Base-by-base conservation (phyloP, 2,113 vertebrate genomes). In the Aix galericulata region DNA sequence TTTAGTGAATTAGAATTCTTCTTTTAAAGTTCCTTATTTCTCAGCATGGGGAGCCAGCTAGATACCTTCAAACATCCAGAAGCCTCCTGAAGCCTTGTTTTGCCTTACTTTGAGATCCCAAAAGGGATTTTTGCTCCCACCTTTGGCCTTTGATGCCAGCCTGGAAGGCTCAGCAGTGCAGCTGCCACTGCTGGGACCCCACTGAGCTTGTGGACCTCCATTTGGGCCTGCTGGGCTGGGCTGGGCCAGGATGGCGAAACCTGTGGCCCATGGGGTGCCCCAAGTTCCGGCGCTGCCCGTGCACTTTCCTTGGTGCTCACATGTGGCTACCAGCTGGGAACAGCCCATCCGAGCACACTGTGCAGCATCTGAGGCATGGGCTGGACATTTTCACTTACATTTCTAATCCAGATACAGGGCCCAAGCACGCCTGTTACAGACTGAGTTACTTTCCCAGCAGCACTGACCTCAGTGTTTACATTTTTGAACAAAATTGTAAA, bases 181-280 rank as follows among this genome's bases (percentile, higher is more conserved):
- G 32, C 29, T 75, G 67, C 53, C 21, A 17, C 25, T 8, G 26
- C 78, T 46, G 42, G 42, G 20, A 50, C 12, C 8, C 63, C 31
- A 69, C 50, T 59, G 50, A 53, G 50, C 58, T 27, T 17, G 34
- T 14, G 36, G 63, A 55, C 9, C 32, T 27, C 34, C 27, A 7
- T 22, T 58, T 32, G 36, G 38, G 9, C 22, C 48, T 48, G 38
- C 27, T 63, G 29, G 22, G 27, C 4, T 3, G 46, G 58, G 20
- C 40, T 8, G 9, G 0, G 4, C 16, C 0, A 8, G 27, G 44
- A 48, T 48, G 46, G 20, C 5, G 7, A 52, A 64, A 26, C 46
- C 58, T 66, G 63, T 15, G 44, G 11, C 22, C 17, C 42, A 23
- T 13, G 21, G 31, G 0, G 14, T 21, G 8, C 31, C 21, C 44